Base-by-base conservation (phyloP, 2,797 vertebrate species). In the Lithobates pipiens region DNA sequence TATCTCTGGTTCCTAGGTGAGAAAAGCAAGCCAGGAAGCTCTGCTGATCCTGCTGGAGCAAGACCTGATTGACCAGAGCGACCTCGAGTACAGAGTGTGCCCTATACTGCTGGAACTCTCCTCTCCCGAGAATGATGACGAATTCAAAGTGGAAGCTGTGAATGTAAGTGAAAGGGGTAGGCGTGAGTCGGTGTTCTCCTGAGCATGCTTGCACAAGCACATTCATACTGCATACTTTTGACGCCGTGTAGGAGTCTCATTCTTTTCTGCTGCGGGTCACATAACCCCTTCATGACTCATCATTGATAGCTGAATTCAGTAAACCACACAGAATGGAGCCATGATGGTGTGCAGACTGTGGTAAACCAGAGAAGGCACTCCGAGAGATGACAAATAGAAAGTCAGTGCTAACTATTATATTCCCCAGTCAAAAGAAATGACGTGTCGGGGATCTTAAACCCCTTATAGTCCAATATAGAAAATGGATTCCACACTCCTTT, bases 11-110 rank as follows among this genome's bases (percentile, higher is more conserved):
- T 13, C 65, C 8, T 77, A 97, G 97, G 97, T 98, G 86, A 95
- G 97, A 89, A 98, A 98, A 91, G 96, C 96, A 68, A 97, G 96
- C 89, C 97, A 97, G 91, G 97, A 98, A 86, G 96, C 96, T 0
- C 91, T 98, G 80, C 94, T 97, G 16, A 95, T 97, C 79, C 91
- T 99, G 67, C 88, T 98, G 89, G 97, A 98, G 89, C 97, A 97
- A 88, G 96, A 95, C 67, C 95, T 98, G 2, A 93, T 98, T 89
- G 94, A 93, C 90, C 96, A 97, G 92, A 92, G 91, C 5, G 96
- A 98, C 86, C 93, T 95, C 92, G 97, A 98, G 92, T 95, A 94
- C 90, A 96, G 95, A 90, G 95, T 97, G 78, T 98, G 97, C 90
- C 97, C 96, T 4, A 92, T 97, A 89, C 92, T 97, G 68, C 91